Evolutionary conservation across 2,888 invertebrate genomes (phyloP).

Genomic region (Zhuqinia jingwanae): DNA sequence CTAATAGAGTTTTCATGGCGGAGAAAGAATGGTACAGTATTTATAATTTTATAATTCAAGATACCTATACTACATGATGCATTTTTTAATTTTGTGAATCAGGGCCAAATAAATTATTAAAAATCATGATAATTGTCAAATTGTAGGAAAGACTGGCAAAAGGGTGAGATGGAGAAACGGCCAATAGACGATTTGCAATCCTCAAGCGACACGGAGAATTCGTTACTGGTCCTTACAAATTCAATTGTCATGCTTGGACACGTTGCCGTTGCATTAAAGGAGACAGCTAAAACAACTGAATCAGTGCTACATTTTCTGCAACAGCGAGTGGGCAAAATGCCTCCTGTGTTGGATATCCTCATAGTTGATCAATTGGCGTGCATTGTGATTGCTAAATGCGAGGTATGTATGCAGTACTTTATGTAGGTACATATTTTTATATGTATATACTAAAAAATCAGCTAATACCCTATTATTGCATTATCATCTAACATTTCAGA

Average conservation of each 20-base stretch:
- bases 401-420: conserved; percentile 84
- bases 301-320: conserved; percentile 98
- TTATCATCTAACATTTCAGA: too few relatives aligned
- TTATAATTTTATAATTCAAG: too few relatives aligned
- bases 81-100: too few relatives aligned
- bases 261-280: conserved; percentile 96
- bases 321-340: conserved; percentile 95
- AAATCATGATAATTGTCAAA: neutral
- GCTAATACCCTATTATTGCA: too few relatives aligned
- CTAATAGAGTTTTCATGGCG: conserved; percentile 96
- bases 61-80: too few relatives aligned
- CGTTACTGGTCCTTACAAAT: conserved; percentile 93
- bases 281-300: conserved; percentile 96
- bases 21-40: conserved; percentile 87
- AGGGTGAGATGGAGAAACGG: conserved; percentile 13
- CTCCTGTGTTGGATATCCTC: conserved; percentile 94
- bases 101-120: too few relatives aligned
- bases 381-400: conserved; percentile 97
- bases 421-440: too few relatives aligned
- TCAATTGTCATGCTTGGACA: conserved; percentile 98
- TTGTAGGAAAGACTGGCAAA: conserved; percentile 65
- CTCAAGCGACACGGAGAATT: conserved; percentile 62
- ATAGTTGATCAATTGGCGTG: conserved; percentile 99
- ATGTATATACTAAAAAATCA: too few relatives aligned
- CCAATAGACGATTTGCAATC: conserved; percentile 2